Evolutionary conservation across 2,113 vertebrate species (phyloP), one percentile per base, ranked within the genome.

Genomic region (Solea senegalensis): DNA sequence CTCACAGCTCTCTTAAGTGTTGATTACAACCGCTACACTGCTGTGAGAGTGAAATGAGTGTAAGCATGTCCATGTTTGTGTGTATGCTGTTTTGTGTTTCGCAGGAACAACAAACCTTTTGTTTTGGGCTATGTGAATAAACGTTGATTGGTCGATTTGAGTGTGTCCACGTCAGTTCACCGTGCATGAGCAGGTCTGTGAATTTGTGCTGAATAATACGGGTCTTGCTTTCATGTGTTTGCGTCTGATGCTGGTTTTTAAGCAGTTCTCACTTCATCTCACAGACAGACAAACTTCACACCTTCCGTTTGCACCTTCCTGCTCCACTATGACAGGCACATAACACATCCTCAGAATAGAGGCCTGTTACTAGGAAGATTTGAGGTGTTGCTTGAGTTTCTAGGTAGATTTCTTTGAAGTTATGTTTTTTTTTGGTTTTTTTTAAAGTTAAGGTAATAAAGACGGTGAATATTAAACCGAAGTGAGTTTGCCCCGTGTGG

Each of bases 11-110:
- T 67, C 53, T 57, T 14, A 90, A 71, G 88, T 91, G 90, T 91
- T 91, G 87, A 91, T 91, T 91, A 89, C 82, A 81, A 84, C 72
- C 62, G 54, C 81, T 83, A 82, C 78, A 78, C 83, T 74, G 76
- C 76, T 65, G 81, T 1, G 58, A 75, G 61, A 40, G 63, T 0
- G 1, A 55, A 53, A 34, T 55, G 39, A 56, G 74, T 58, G 55
- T 6, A 15, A 48, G 55, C 15, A 48, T 43, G 61, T 53, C 60
- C 13, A 76, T 63, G 41, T 75, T 43, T 69, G 59, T 21, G 54
- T 59, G 27, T 14, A 2, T 48, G 14, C 13, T 21, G 3, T 48
- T 14, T 5, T 39, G 11, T n/a, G 57, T 53, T 48, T 58, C 14
- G 12, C 16, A 3, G 8, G 34, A 12, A 40, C 34, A 26, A 52